Evolutionary conservation across 1,140 invertebrate genomes (phyloP).

Genomic region (Muscidifurax raptorellus): DNA sequence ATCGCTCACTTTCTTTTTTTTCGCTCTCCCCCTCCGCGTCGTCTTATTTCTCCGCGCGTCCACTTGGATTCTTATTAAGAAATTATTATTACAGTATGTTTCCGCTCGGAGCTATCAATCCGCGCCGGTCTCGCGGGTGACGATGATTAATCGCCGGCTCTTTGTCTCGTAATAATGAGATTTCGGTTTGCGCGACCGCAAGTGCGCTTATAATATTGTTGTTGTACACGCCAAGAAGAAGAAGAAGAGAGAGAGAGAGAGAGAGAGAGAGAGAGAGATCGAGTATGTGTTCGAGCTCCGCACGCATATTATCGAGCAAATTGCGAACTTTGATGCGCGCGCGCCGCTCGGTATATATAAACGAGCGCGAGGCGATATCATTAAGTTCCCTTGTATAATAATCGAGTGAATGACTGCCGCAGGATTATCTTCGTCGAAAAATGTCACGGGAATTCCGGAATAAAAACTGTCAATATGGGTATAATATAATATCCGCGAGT

Average conservation of each 20-base stretch:
- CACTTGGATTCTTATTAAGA: constrained; percentile 46
- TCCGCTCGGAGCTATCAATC: constrained; percentile 36
- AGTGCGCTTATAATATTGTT: constrained; percentile 39
- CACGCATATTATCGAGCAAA: neutral
- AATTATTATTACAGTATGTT: constrained; percentile 36
- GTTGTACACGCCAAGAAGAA: neutral
- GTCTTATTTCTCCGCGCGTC: neutral
- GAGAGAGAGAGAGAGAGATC: neutral
- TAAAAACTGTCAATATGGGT: too few species aligned
- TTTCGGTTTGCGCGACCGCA: constrained; percentile 63
- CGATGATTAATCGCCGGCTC: constrained; percentile 67
- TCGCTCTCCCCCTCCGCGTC: neutral
- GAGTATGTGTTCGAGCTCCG: neutral
- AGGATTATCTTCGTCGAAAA: too few species aligned
- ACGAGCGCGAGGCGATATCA: neutral
- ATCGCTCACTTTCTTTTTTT: constrained; percentile 5
- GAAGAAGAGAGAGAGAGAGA: too few species aligned
- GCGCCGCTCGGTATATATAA: neutral
- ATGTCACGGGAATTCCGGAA: too few species aligned
- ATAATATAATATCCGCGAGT: neutral
- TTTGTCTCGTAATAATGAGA: constrained; percentile 70
- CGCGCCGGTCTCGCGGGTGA: constrained; percentile 51
- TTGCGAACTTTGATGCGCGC: neutral
- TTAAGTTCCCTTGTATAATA: neutral
- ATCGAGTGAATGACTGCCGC: too few species aligned